Conservation (phyloP, 2,797 vertebrate genomes). For the Malacoctenus gilli region DNA sequence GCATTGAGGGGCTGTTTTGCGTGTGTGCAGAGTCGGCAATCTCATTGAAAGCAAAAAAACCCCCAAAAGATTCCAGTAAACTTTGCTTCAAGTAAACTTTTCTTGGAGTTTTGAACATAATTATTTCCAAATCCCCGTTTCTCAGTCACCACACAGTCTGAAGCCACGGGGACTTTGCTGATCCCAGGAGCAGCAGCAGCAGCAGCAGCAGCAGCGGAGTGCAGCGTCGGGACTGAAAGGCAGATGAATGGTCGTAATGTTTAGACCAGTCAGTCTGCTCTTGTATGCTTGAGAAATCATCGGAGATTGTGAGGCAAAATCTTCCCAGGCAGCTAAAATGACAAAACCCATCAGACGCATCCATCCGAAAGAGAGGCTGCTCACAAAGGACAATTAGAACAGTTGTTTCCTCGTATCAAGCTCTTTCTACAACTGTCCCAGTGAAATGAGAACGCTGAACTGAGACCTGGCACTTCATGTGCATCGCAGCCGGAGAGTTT, state of each 20-base stretch:
- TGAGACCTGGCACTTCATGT: too few relatives aligned
- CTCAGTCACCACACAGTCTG: slow-evolving; percentile 29
- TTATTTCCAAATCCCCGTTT: slow-evolving; percentile 40
- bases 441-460: too few relatives aligned
- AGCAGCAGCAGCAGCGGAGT: slow-evolving; percentile 33
- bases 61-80: slow-evolving; percentile 27
- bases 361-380: slow-evolving; percentile 19
- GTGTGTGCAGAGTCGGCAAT: neutral
- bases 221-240: slow-evolving; percentile 25
- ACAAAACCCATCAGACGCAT: slow-evolving; percentile 30
- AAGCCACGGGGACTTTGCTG: slow-evolving; percentile 25
- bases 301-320: slow-evolving; percentile 30
- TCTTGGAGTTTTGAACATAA: slow-evolving; percentile 38
- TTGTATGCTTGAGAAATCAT: slow-evolving; percentile 48
- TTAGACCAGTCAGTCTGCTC: slow-evolving; percentile 43
- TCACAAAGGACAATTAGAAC: slow-evolving; percentile 5
- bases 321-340: slow-evolving; percentile 39
- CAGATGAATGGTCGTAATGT: slow-evolving; percentile 43
- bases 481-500: too few relatives aligned
- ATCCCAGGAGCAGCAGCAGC: slow-evolving; percentile 12
- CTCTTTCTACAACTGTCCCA: too few relatives aligned
- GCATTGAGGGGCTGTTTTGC: too few relatives aligned
- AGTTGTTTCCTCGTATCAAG: slow-evolving; percentile 10
- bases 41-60: slow-evolving; percentile 9
- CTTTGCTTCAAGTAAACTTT: slow-evolving; percentile 22